Evolutionary conservation across 2,113 vertebrate species (phyloP), one percentile per base, ranked within the genome.

Genomic region (Pollachius pollachius): DNA sequence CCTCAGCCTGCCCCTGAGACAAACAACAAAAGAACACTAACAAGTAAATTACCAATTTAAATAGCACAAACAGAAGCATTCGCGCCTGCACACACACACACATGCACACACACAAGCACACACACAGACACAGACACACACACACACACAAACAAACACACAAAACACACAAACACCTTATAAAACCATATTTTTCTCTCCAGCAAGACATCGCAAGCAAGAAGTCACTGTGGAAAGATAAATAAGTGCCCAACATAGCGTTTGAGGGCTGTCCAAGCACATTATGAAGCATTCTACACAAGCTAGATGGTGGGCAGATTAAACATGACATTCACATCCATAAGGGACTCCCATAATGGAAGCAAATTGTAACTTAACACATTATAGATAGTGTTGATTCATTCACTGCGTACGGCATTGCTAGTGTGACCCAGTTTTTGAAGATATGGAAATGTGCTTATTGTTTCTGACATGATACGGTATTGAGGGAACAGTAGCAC

Each of bases 311-410:
- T 1, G 12, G 4, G 58, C 62, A 63, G 62, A 63, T 37, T 34
- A 63, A 34, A 34, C 62, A 30, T 63, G 62, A 63, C 62, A n/a
- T 63, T 7, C 16, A 63, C 15, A 34, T n/a, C 27, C 62, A 63
- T 34, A 34, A 9, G 60, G 62, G 62, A 63, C 11, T 5, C 62
- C 30, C 6, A 6, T 63, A 30, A 30, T 17, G 4, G 27, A 9
- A 63, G 15, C 54, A 16, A 63, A 16, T 34, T 16, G 62, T 17
- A 63, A 23, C 15, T 30, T 63, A 34, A 16, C 30, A 16, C 27
- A 34, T 12, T 15, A 17, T 15, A 34, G 62, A 21, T 62, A 25
- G 60, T 25, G 60, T 62, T 5, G 15, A 62, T 63, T 30, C 13
- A 63, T 63, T 63, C 62, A 27, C 25, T 7, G 27, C 15, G 15